phyloP scores from a whole-genome alignment of 1,140 invertebrate species.

The Drosophila mayri region DNA sequence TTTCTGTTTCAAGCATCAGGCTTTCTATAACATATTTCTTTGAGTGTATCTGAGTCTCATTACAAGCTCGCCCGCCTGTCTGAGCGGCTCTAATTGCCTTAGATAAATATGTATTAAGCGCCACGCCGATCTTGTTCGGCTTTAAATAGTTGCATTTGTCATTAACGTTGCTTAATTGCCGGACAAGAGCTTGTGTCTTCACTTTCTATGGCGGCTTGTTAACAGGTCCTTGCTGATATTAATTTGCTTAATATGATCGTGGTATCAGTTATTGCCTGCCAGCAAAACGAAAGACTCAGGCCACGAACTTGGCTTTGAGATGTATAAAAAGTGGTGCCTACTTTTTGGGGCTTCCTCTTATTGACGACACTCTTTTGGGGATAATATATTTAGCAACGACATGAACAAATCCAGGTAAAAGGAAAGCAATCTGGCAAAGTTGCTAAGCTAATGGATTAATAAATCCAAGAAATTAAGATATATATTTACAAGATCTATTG shows the following conservation, averaged over 20 bases:
- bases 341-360: not conserved
- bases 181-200: conserved; percentile 27
- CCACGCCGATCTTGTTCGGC: conserved; percentile 20
- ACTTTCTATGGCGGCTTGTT: conserved; percentile 54
- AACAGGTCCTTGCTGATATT: conserved; percentile 25
- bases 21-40: not conserved
- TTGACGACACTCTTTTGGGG: conserved; percentile 7
- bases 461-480: not conserved
- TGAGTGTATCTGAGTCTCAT: conserved; percentile 4
- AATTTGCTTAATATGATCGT: no score
- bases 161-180: conserved; percentile 29
- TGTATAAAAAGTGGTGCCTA: conserved; percentile 17
- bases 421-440: not conserved
- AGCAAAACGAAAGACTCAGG: conserved; percentile 58
- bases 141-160: conserved; percentile 62
- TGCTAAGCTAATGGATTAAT: not conserved
- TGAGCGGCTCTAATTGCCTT: conserved; percentile 43
- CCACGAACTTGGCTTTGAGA: conserved; percentile 43
- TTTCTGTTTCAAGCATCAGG: no score
- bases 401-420: not conserved
- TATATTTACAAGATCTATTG: not conserved
- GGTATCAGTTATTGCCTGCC: conserved; percentile 2
- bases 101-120: conserved; percentile 71
- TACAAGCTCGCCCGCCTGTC: conserved; percentile 36
- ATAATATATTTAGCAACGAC: not conserved